These are phyloP conservation scores for Lophura swinhoii DNA, from an alignment of 2,797 vertebrate genomes.

Conservation along the genomic window DNA sequence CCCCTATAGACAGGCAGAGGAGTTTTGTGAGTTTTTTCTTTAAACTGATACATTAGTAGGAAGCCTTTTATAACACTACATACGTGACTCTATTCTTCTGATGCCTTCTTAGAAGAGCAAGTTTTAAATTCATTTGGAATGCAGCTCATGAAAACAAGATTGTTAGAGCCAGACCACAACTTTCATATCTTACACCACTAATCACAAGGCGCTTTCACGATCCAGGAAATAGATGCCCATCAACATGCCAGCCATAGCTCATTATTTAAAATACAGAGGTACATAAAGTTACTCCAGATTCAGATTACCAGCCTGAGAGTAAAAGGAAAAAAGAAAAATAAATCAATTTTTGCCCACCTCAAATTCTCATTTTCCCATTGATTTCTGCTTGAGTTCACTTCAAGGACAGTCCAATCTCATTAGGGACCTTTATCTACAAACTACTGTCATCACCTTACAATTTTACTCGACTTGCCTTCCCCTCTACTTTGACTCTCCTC, in stretches of 20 bases:
- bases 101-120: background rate
- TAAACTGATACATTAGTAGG: background rate
- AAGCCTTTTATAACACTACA: background rate
- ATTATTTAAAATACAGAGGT: background rate
- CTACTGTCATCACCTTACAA: background rate
- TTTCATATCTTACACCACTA: background rate
- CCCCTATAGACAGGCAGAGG: background rate
- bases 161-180: background rate
- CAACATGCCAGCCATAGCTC: background rate
- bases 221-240: background rate
- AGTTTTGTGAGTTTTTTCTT: background rate
- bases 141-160: background rate
- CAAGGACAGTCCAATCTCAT: background rate
- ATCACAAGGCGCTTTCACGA: background rate
- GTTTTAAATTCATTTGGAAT: background rate
- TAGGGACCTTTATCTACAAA: background rate
- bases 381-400: background rate
- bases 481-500: background rate
- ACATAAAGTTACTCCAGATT: background rate
- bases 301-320: background rate
- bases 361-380: background rate
- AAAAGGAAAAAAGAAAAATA: background rate
- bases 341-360: background rate
- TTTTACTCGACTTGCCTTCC: background rate
- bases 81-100: background rate